A percentile compares a stretch with the other conserved stretches of the same genome.
Conservation (phyloP, 2,797 vertebrate genomes). For the Microctenopoma lineatum region DNA sequence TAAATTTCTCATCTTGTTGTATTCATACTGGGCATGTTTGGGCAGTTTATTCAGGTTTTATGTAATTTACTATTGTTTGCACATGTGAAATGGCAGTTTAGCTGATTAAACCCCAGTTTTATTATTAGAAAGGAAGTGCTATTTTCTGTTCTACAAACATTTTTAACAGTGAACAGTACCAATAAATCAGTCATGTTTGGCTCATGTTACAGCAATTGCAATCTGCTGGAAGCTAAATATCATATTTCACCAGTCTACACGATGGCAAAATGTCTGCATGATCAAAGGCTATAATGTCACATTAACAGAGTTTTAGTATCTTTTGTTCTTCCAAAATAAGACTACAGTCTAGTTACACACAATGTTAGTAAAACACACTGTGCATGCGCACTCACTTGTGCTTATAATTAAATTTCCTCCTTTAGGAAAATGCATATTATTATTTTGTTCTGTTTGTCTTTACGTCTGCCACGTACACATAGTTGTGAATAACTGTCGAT, state of each 20-base stretch:
- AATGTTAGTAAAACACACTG: too few relatives aligned
- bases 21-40: slow-evolving; percentile 12
- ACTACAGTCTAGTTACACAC: too few relatives aligned
- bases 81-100: not conserved
- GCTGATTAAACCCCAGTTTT: not conserved
- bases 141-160: slow-evolving; percentile 1
- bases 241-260: slow-evolving; percentile 43
- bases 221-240: slow-evolving; percentile 44
- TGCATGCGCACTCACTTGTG: not conserved
- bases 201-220: slow-evolving; percentile 42
- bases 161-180: slow-evolving; percentile 20
- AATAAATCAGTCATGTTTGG: slow-evolving; percentile 20
- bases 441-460: slow-evolving; percentile 13
- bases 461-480: not conserved
- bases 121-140: not conserved
- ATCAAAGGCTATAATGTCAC: slow-evolving; percentile 22
- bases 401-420: slow-evolving; percentile 26
- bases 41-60: not conserved
- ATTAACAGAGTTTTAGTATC: slow-evolving; percentile 13
- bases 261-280: slow-evolving; percentile 29
- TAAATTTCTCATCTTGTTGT: slow-evolving; percentile 5
- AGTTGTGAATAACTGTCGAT: not conserved
- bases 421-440: not conserved
- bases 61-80: not conserved
- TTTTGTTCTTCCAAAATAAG: slow-evolving; percentile 36